Evolutionary conservation across 2,888 invertebrate species (phyloP).

Genomic region (Clostera curtula): DNA sequence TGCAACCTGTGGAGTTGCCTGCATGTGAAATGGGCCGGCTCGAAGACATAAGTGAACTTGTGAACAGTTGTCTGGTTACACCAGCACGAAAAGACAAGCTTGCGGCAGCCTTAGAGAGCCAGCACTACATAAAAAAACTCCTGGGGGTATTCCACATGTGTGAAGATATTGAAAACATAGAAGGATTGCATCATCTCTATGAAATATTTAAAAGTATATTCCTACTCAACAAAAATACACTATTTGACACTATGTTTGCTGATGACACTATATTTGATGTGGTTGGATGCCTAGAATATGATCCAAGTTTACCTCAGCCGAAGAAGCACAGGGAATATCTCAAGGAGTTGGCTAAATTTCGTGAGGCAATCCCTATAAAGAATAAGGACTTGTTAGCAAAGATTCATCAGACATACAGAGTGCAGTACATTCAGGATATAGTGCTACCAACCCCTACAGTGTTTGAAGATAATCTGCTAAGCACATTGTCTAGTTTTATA

Average conservation of each 20-base stretch:
- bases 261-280: constrained; percentile 98
- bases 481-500: constrained; percentile 98
- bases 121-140: constrained; percentile 96
- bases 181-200: constrained; percentile 95
- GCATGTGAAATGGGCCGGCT: constrained; percentile 94
- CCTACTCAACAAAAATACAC: constrained; percentile 96
- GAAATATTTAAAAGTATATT: constrained; percentile 99
- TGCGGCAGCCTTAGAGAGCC: constrained; percentile 93
- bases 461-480: constrained; percentile 99
- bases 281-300: constrained; percentile 98
- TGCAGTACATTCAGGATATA: constrained; percentile 99
- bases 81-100: constrained; percentile 95
- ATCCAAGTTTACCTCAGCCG: constrained; percentile 89
- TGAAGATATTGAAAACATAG: constrained; percentile 96
- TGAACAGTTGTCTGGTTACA: constrained; percentile 90
- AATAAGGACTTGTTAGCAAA: constrained; percentile 96
- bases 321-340: constrained; percentile 98
- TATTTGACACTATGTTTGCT: constrained; percentile 98
- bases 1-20: constrained; percentile 95
- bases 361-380: constrained; percentile 95
- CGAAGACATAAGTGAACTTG: constrained; percentile 95
- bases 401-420: constrained; percentile 99
- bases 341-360: constrained; percentile 91
- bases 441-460: constrained; percentile 99
- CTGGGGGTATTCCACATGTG: constrained; percentile 97